Conservation (phyloP, 2,113 vertebrate species). For the Xenopus laevis region DNA sequence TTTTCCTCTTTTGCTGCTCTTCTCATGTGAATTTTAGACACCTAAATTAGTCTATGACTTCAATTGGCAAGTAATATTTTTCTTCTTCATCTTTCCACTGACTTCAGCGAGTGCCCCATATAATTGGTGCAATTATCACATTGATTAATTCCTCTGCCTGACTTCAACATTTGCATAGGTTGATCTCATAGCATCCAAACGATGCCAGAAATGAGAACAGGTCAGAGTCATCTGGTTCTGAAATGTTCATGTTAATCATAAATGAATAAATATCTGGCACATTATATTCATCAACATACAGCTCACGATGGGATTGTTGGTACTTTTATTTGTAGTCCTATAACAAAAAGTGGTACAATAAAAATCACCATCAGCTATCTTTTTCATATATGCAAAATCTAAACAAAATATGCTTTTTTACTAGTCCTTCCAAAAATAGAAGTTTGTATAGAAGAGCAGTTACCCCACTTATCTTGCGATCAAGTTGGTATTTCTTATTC, state of each 20-base stretch:
- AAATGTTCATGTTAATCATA: conserved; percentile 31
- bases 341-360: neutral
- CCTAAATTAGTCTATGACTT: conserved; percentile 29
- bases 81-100: conserved; percentile 31
- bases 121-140: conserved; percentile 44
- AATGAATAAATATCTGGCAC: conserved; percentile 27
- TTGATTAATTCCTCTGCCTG: conserved; percentile 41
- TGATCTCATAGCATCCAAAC: conserved; percentile 40
- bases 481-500: too few species aligned
- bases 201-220: conserved; percentile 43
- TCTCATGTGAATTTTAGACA: conserved; percentile 25
- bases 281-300: conserved; percentile 3
- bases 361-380: too few species aligned
- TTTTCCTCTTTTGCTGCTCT: neutral
- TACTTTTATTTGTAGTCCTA: neutral
- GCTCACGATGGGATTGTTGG: neutral
- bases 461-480: too few species aligned
- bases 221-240: conserved; percentile 25
- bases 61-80: conserved; percentile 33
- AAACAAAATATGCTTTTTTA: too few species aligned
- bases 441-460: too few species aligned
- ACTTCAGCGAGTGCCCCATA: conserved; percentile 40
- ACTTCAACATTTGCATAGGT: conserved; percentile 43
- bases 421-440: too few species aligned
- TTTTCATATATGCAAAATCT: too few species aligned